Percentiles rank a stretch among this genome's conserved stretches.
Conservation (phyloP, 2,797 vertebrate genomes). For the Helarctos malayanus region DNA sequence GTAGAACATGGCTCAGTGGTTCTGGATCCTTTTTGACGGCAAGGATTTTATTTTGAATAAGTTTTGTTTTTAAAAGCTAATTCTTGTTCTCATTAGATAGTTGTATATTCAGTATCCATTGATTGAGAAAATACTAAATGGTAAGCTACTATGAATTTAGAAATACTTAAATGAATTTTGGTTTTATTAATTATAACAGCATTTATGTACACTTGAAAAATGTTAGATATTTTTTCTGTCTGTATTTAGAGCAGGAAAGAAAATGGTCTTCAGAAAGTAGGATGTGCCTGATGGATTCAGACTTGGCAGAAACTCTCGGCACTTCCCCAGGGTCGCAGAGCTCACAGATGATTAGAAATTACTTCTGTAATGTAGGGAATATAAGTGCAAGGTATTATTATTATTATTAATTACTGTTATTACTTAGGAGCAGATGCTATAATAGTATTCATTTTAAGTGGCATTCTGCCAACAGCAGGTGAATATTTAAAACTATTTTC, state of each 20-base stretch:
- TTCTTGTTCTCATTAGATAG: background rate
- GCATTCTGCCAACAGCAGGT: constrained; percentile 44
- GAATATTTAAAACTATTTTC: constrained; percentile 53
- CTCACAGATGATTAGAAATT: background rate
- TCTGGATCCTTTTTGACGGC: background rate
- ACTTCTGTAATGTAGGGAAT: background rate
- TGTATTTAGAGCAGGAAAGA: background rate
- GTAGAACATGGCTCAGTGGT: background rate
- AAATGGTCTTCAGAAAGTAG: background rate
- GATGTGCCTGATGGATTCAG: background rate
- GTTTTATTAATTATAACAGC: constrained; percentile 16
- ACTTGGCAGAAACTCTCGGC: background rate
- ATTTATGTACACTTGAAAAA: background rate
- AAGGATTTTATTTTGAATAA: background rate
- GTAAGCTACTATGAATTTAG: constrained; percentile 29
- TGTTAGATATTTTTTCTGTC: background rate
- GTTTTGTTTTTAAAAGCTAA: background rate
- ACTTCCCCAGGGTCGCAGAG: background rate
- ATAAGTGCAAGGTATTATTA: background rate
- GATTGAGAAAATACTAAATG: constrained; percentile 30
- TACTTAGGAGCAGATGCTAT: background rate
- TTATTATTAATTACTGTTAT: constrained; percentile 51
- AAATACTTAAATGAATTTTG: constrained; percentile 26
- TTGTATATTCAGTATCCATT: background rate
- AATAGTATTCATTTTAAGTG: constrained; percentile 49